Evolutionary conservation across 2,888 invertebrate genomes (phyloP).

Genomic region (Eupeodes luniger): DNA sequence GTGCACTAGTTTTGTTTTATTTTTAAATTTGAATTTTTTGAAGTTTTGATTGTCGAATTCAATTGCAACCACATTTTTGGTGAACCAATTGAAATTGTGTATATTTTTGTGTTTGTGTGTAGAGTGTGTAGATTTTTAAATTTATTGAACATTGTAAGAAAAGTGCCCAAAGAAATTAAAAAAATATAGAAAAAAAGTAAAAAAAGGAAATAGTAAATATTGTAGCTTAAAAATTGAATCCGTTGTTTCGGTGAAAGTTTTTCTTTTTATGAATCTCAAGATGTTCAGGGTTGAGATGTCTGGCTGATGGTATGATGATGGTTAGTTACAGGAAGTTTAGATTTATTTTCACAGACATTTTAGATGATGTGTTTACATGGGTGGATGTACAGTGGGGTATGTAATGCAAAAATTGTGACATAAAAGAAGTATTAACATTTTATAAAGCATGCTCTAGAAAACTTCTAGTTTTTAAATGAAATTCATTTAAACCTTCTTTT

Average conservation of each 20-base stretch:
- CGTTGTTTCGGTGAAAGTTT: conserved; percentile 21
- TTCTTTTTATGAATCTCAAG: conserved; percentile 57
- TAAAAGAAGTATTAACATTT: no score
- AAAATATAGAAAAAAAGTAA: conserved; percentile 68
- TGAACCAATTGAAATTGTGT: conserved; percentile 13
- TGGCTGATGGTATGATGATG: not conserved
- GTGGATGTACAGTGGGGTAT: not conserved
- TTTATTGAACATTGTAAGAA: conserved; percentile 49
- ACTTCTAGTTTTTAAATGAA: not conserved
- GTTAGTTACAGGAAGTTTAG: conserved; percentile 63
- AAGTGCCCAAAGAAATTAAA: conserved; percentile 59
- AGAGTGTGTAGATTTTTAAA: conserved; percentile 41
- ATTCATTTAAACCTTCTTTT: not conserved
- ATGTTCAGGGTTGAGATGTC: conserved; percentile 35
- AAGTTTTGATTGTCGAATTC: not conserved
- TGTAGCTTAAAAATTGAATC: conserved; percentile 57
- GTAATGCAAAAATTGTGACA: not conserved
- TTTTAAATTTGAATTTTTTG: conserved; percentile 7
- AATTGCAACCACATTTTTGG: conserved; percentile 47
- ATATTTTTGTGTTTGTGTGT: conserved; percentile 6
- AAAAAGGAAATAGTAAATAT: conserved; percentile 54
- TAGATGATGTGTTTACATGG: conserved; percentile 11
- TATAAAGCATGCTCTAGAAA: not conserved
- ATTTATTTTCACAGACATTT: conserved; percentile 11
- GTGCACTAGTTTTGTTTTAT: conserved; percentile 55